These are phyloP conservation scores for Hucho hucho DNA, from an alignment of 2,113 vertebrate species.

Conservation along the genomic window DNA sequence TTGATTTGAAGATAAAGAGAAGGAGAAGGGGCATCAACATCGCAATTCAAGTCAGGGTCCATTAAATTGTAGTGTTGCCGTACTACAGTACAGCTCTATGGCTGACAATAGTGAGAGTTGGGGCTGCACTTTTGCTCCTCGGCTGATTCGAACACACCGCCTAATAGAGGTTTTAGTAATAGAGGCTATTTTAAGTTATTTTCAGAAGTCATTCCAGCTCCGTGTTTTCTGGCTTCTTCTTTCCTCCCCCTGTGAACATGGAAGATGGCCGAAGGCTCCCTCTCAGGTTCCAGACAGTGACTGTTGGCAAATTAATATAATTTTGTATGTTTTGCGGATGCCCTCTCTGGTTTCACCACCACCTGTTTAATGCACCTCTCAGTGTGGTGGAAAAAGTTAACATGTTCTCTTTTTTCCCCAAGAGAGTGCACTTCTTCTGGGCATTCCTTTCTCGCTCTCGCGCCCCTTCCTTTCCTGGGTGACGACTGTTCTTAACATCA, in stretches of 20 bases:
- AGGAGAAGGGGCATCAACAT: constrained; percentile 32
- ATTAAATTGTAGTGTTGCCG: constrained; percentile 42
- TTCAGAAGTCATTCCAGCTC: constrained; percentile 5
- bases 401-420: constrained; percentile 20
- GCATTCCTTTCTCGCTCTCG: too few relatives aligned
- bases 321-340: constrained; percentile 18
- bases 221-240: constrained; percentile 17
- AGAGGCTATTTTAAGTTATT: constrained; percentile 31
- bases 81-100: not conserved
- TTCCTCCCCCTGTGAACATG: not conserved
- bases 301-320: constrained; percentile 20
- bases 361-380: not conserved
- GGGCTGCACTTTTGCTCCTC: constrained; percentile 22
- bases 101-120: constrained; percentile 12
- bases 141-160: not conserved
- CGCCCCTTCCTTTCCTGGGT: too few relatives aligned
- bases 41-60: constrained; percentile 51
- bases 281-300: constrained; percentile 14
- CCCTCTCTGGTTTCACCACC: constrained; percentile 12
- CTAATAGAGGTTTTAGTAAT: constrained; percentile 17
- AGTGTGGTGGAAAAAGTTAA: constrained; percentile 19
- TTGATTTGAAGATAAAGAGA: too few relatives aligned
- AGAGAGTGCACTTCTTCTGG: not conserved
- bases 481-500: too few relatives aligned
- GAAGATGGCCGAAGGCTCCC: not conserved